Conservation (phyloP, 2,113 vertebrate genomes). For the Nicator chloris region DNA sequence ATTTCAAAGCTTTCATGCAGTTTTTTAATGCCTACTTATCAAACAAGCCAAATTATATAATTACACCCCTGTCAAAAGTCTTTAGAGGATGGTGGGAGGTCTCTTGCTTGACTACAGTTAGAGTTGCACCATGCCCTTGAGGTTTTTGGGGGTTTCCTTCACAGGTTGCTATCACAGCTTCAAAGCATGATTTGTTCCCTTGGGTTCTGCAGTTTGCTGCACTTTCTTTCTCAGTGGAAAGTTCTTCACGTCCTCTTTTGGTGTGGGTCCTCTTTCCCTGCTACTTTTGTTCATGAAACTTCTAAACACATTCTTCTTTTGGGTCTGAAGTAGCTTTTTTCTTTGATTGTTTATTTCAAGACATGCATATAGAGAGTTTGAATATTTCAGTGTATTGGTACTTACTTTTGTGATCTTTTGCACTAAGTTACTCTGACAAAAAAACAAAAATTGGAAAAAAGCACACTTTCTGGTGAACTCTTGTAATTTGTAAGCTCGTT, state of each 20-base stretch:
- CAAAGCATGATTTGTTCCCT: neutral
- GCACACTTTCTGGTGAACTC: slow-evolving; percentile 60
- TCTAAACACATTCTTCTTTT: neutral
- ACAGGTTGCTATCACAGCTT: neutral
- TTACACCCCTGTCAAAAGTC: neutral
- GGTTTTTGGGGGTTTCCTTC: neutral
- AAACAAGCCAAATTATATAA: neutral
- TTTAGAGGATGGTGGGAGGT: neutral
- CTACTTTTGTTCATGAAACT: neutral
- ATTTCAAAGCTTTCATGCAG: slow-evolving; percentile 22
- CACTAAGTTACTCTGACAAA: slow-evolving; percentile 42
- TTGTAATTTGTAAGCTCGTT: slow-evolving; percentile 64
- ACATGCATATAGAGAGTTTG: neutral
- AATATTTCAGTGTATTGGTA: slow-evolving; percentile 28
- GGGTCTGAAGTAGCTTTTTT: neutral
- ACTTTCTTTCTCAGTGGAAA: neutral
- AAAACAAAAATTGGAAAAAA: slow-evolving; percentile 26
- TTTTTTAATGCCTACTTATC: slow-evolving; percentile 4
- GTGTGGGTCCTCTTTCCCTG: neutral
- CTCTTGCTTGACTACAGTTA: neutral
- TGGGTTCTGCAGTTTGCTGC: neutral
- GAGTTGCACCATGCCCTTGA: neutral
- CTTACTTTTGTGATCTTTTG: slow-evolving; percentile 45
- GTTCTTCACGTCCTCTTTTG: neutral
- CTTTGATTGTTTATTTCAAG: neutral